phyloP scores from a whole-genome alignment of 30 jellyfish, hydroid and myxozoan species.

The Aurelia sp. region DNA sequence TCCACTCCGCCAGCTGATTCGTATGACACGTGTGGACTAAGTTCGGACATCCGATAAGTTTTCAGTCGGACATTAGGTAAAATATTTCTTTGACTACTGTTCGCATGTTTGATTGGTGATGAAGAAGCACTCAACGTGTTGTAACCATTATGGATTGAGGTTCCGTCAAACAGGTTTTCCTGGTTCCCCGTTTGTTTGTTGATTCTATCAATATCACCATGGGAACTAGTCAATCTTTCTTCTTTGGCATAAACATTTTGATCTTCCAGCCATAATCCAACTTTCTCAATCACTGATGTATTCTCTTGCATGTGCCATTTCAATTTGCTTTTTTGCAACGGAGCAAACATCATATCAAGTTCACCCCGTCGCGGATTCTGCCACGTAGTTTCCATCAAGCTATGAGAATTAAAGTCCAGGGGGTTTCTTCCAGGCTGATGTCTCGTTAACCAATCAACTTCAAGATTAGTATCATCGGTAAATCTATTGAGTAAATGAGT shows the following conservation, averaged over 20 bases:
- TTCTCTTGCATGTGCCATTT: conserved; percentile 63
- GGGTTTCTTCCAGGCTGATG: conserved; percentile 31
- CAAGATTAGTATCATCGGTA: conserved; percentile 8
- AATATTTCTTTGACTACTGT: not conserved
- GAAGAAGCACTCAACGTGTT: conserved; percentile 49
- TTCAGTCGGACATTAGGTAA: conserved; percentile 9
- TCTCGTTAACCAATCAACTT: conserved; percentile 28
- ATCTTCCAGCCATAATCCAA: conserved; percentile 96
- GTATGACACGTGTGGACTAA: conserved; percentile 37
- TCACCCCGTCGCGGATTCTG: conserved; percentile 41
- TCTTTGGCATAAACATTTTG: conserved; percentile 63
- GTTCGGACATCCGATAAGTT: conserved; percentile 8
- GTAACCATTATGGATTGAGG: conserved; percentile 20
- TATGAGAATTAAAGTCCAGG: conserved; percentile 5
- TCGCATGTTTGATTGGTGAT: conserved; percentile 56
- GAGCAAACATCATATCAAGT: conserved; percentile 58
- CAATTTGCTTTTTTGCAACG: conserved; percentile 34
- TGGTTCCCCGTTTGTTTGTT: not conserved
- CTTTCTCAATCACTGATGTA: conserved; percentile 86
- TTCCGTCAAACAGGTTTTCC: not conserved
- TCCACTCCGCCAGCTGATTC: conserved; percentile 3
- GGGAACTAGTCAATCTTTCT: conserved; percentile 54
- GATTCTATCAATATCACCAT: conserved; percentile 57
- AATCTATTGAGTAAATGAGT: conserved; percentile 6
- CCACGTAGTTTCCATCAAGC: conserved; percentile 19